Evolutionary conservation across 2,888 invertebrate species (phyloP).

Genomic region (Octodonta nipae): DNA sequence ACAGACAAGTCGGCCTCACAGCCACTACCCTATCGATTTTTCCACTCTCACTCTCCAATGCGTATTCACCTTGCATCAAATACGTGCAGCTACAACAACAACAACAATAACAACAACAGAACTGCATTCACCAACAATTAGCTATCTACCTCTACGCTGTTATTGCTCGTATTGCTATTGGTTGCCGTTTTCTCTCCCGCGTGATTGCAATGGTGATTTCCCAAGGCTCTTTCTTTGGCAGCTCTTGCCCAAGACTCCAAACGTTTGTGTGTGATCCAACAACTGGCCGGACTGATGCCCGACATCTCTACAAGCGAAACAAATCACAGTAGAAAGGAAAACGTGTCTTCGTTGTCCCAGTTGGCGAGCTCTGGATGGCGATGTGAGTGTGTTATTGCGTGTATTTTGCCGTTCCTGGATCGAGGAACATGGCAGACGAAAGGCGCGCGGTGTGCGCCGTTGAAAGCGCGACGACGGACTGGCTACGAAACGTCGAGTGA

Average conservation of each 20-base stretch:
- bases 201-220: constrained; percentile 20
- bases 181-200: constrained; percentile 31
- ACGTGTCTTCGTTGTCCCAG: background rate
- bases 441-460: constrained; percentile 4
- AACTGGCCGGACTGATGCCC: constrained; percentile 58
- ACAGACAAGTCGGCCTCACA: background rate
- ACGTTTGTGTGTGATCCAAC: constrained; percentile 65
- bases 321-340: too few species aligned
- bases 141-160: constrained; percentile 31
- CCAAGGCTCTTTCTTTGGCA: constrained; percentile 51
- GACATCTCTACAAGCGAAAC: constrained; percentile 29
- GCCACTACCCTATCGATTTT: constrained; percentile 13
- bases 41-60: constrained; percentile 11
- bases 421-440: background rate
- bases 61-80: constrained; percentile 9
- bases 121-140: too few species aligned
- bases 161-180: constrained; percentile 41
- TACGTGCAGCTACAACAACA: constrained; percentile 5
- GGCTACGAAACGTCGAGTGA: constrained; percentile 3
- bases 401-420: background rate
- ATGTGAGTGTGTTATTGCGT: background rate
- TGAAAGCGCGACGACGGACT: constrained; percentile 9
- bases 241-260: constrained; percentile 65
- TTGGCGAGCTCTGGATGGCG: background rate
- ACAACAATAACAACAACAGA: constrained; percentile 2